Conservation (phyloP, 2,797 vertebrate genomes). For the Rhinichthys osculus region DNA sequence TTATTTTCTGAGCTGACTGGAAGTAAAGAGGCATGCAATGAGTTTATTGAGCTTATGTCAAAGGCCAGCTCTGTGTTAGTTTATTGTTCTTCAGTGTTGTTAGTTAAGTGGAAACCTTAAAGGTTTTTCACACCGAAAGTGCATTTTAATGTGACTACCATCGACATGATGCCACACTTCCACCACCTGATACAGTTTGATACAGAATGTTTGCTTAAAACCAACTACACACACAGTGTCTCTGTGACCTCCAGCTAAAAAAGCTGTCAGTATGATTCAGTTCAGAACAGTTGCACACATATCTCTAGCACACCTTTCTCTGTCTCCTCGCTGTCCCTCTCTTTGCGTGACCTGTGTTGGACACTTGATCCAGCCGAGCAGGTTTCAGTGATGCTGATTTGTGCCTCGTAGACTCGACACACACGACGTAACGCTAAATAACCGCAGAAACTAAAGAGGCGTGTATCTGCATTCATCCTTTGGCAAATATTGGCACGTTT, state of each 20-base stretch:
- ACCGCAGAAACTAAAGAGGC: background rate
- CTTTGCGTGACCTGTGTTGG: background rate
- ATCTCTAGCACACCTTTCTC: background rate
- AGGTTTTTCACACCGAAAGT: background rate
- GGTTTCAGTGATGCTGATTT: constrained; percentile 3
- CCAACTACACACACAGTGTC: background rate
- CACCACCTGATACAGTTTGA: background rate
- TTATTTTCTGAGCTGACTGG: background rate
- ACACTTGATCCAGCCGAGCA: background rate
- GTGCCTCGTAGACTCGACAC: background rate
- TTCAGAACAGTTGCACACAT: background rate
- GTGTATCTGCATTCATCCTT: constrained; percentile 6
- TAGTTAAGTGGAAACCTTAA: too few relatives aligned
- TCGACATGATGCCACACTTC: background rate
- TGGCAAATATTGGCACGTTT: background rate
- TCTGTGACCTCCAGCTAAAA: background rate
- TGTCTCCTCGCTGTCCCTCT: background rate
- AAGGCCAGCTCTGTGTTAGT: background rate
- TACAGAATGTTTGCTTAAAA: background rate
- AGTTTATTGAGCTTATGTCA: background rate
- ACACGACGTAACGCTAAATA: background rate
- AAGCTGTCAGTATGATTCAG: background rate
- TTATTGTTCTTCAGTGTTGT: background rate
- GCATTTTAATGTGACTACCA: background rate
- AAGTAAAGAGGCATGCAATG: background rate